Evolutionary conservation across 1,140 invertebrate genomes (phyloP), one percentile per base, ranked within the genome.

Genomic region (Drosophila bifasciata): DNA sequence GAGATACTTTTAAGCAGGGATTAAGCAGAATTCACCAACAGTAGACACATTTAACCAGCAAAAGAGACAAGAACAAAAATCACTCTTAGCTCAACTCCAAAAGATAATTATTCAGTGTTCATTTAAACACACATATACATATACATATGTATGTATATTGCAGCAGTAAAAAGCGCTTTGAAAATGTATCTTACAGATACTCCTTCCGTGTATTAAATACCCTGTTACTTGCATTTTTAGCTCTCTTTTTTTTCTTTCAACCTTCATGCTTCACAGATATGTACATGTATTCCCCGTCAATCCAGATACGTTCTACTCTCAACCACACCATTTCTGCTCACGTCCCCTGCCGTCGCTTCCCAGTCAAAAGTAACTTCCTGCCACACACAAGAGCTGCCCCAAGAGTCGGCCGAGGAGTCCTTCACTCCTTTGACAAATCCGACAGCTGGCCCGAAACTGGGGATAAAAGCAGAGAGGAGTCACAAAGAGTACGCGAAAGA

Each of bases 371-470:
- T 63, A 57, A 74, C 70, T 74, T 74, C 70, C 70, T 73, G 69
- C 70, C 69, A 25, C 39, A 46, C 53, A 44, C 19, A 15, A 23
- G 25, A 50, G 63, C 63, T 68, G 63, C 64, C 63, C 51, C 63
- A 69, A 71, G 68, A 53, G 9, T 17, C 40, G 23, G 13, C 50
- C 67, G 49, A 49, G 41, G 64, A 74, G 64, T 68, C 64, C 64
- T 68, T 68, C 64, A 74, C 39, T 74, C 70, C 70, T 74, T 73
- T 74, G 70, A 74, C 70, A 74, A 74, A 74, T 74, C 70, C 73
- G 70, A 74, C 70, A 74, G 70, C 70, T 74, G 70, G 70, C 58
- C 59, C 69, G 59, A 56, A 28, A 23, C 49, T 16, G 17, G 16
- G 8, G n/a, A 19, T 72, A 71, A 67, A 71, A 60, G 40, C 52